Percentiles rank a stretch among this genome's conserved stretches.
phyloP scores from a whole-genome alignment of 2,797 vertebrate genomes.

The Peromyscus melanophrys region DNA sequence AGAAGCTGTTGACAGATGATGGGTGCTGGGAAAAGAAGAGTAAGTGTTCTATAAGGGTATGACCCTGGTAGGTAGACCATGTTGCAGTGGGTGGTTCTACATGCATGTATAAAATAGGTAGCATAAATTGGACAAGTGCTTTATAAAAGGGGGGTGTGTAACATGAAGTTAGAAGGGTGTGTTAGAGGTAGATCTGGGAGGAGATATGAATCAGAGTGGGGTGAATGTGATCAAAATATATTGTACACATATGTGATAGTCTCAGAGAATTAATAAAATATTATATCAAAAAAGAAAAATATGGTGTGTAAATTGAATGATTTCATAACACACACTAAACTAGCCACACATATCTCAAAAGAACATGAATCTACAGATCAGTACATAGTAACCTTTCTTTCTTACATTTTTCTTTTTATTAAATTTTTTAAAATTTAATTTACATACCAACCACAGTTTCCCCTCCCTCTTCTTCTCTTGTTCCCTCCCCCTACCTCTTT shows the following conservation, averaged over 20 bases:
- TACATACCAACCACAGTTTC: no score
- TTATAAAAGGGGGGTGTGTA: background rate
- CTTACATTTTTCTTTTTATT: background rate
- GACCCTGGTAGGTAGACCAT: background rate
- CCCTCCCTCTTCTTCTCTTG: no score
- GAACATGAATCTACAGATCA: background rate
- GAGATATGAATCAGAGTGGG: background rate
- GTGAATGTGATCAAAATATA: background rate
- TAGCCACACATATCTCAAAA: background rate
- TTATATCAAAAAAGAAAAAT: background rate
- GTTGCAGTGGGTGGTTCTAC: background rate
- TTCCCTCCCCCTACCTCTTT: no score
- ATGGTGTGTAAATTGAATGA: background rate
- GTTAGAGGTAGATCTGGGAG: background rate
- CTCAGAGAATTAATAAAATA: background rate
- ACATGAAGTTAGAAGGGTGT: background rate
- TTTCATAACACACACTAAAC: background rate
- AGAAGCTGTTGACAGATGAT: background rate
- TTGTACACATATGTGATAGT: background rate
- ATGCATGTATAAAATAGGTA: background rate
- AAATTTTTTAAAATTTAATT: no score
- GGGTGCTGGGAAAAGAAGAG: background rate
- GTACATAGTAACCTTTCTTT: background rate
- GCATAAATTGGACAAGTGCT: background rate
- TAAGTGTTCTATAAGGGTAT: background rate